These are phyloP conservation scores for Clytia hemisphaerica DNA, from an alignment of 30 jellyfish, hydroid and myxozoan genomes.

Conservation along the genomic window DNA sequence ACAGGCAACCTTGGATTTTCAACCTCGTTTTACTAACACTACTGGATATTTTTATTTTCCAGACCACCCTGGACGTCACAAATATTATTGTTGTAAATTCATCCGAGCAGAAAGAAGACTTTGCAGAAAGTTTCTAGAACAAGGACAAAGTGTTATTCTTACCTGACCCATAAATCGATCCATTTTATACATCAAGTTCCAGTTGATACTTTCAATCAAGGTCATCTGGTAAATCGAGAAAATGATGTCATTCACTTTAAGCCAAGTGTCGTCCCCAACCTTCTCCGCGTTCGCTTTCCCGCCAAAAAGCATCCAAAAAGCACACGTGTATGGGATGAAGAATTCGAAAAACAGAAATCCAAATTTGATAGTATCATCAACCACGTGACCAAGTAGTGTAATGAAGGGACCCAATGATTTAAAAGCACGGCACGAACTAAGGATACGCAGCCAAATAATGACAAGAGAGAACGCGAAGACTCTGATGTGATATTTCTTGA, in stretches of 20 bases:
- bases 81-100: too few relatives aligned
- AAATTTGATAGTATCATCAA: slow-evolving; percentile 81
- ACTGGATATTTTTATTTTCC: too few relatives aligned
- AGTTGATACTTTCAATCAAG: slow-evolving; percentile 76
- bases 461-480: slow-evolving; percentile 76
- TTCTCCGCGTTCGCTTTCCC: slow-evolving; percentile 83
- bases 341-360: slow-evolving; percentile 92
- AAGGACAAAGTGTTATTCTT: neutral
- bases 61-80: too few relatives aligned
- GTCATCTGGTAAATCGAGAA: slow-evolving; percentile 82
- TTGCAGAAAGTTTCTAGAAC: too few relatives aligned
- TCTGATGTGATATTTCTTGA: slow-evolving; percentile 61
- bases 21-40: too few relatives aligned
- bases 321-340: slow-evolving; percentile 96
- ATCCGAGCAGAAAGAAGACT: too few relatives aligned
- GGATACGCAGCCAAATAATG: slow-evolving; percentile 82
- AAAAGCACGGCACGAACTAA: slow-evolving; percentile 91
- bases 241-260: slow-evolving; percentile 70
- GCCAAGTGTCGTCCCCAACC: slow-evolving; percentile 67
- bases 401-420: slow-evolving; percentile 95
- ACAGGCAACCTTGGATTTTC: too few relatives aligned
- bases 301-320: slow-evolving; percentile 97
- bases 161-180: slow-evolving; percentile 97
- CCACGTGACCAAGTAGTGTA: slow-evolving; percentile 96
- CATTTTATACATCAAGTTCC: slow-evolving; percentile 44